Evolutionary conservation across 2,113 vertebrate species (phyloP).

Genomic region (Shinisaurus crocodilurus): DNA sequence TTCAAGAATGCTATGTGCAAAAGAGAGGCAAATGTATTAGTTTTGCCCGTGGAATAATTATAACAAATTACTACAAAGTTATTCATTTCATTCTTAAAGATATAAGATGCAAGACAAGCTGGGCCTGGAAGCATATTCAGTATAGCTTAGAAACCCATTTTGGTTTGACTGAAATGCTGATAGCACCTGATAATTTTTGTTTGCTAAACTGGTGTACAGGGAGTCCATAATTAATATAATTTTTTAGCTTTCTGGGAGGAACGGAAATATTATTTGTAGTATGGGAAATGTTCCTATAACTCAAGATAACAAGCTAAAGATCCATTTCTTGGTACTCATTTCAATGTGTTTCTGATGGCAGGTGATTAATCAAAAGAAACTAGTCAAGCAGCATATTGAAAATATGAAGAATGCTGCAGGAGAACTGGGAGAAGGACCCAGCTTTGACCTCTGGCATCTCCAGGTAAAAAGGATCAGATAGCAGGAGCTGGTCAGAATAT

Average conservation of each 20-base stretch:
- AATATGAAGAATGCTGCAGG: not conserved
- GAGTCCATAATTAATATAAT: constrained; percentile 31
- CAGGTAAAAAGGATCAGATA: too few species aligned
- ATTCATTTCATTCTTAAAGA: not conserved
- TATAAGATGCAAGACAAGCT: not conserved
- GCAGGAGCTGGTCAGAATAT: too few species aligned
- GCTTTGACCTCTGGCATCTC: too few species aligned
- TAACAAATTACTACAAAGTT: not conserved
- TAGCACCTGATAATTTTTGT: not conserved
- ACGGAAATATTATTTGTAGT: not conserved
- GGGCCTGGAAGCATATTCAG: not conserved
- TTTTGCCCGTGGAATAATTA: too few species aligned
- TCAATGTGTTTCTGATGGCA: constrained; percentile 13
- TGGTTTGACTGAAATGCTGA: not conserved
- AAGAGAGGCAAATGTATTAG: not conserved
- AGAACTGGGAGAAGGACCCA: not conserved
- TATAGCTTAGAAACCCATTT: not conserved
- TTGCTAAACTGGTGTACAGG: not conserved
- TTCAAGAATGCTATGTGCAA: not conserved
- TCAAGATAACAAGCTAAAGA: constrained; percentile 31
- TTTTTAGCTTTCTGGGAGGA: constrained; percentile 8
- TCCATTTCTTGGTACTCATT: not conserved
- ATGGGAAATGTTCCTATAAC: constrained; percentile 20
- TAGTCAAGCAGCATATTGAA: not conserved
- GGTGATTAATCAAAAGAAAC: constrained; percentile 22